Percentiles rank a stretch among this genome's conserved stretches.
These are phyloP conservation scores for Potamarius usumacintae DNA, from an alignment of 2,113 vertebrate species.

Conservation along the genomic window DNA sequence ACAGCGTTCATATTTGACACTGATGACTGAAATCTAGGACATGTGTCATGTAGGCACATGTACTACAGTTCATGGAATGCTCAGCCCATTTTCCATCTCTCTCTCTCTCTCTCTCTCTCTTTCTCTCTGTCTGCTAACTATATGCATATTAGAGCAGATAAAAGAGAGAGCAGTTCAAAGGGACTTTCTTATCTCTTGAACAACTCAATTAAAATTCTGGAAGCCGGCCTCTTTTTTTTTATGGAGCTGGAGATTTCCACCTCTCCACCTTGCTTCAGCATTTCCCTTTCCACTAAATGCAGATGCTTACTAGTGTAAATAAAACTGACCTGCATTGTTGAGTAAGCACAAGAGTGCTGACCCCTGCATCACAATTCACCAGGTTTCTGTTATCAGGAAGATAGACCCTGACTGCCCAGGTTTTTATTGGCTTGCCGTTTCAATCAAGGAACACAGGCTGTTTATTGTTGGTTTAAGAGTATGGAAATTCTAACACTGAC, in stretches of 20 bases:
- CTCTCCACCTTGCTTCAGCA: not conserved
- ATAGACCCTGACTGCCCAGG: not conserved
- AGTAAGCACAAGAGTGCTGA: not conserved
- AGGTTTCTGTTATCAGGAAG: constrained; percentile 1
- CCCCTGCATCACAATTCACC: not conserved
- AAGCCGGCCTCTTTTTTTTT: not conserved
- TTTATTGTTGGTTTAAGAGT: not conserved
- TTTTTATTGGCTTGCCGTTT: not conserved
- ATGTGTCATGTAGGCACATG: not conserved
- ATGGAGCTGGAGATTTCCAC: not conserved
- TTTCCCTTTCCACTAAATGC: constrained; percentile 10
- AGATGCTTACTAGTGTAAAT: constrained; percentile 1
- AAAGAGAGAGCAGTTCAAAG: not conserved
- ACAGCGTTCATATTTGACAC: not conserved
- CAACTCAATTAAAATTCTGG: not conserved
- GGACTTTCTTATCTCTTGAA: not conserved
- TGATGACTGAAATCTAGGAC: not conserved
- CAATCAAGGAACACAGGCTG: not conserved
- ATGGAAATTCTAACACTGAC: not conserved
- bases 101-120: not conserved
- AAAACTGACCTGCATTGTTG: constrained; percentile 38
- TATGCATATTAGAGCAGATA: not conserved
- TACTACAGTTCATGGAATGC: not conserved
- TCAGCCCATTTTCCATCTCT: not conserved
- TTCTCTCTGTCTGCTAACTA: not conserved